phyloP scores from a whole-genome alignment of 2,888 invertebrate genomes.

The Zaprionus lineosus region DNA sequence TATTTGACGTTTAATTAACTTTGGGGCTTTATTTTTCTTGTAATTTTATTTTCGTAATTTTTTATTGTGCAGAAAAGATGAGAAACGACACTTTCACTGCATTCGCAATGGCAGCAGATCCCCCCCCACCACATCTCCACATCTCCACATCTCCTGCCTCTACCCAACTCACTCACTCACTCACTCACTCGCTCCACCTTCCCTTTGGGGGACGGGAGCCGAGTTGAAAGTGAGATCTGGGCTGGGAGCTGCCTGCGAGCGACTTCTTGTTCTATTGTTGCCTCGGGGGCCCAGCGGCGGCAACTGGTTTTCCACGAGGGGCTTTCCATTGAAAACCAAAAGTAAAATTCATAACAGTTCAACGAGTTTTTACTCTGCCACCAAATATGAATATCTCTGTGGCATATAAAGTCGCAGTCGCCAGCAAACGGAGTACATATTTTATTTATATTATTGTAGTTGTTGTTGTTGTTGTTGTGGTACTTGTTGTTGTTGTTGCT shows the following conservation, averaged over 20 bases:
- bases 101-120: conserved; percentile 28
- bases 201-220: no score
- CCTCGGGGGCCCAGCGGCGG: conserved; percentile 8
- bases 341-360: conserved; percentile 69
- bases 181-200: no score
- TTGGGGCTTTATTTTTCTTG: conserved; percentile 23
- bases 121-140: no score
- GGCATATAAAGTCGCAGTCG: conserved; percentile 22
- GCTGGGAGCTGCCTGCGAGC: conserved; percentile 24
- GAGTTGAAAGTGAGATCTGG: not conserved
- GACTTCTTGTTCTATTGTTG: conserved; percentile 61
- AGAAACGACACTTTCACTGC: conserved; percentile 75
- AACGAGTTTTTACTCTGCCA: conserved; percentile 52
- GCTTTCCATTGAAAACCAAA: conserved; percentile 53
- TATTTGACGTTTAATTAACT: conserved; percentile 77
- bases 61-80: conserved; percentile 49
- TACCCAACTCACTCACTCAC: no score
- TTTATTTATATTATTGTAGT: conserved; percentile 68
- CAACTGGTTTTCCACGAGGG: conserved; percentile 56
- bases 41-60: not conserved
- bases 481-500: conserved; percentile 15
- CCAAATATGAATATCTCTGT: conserved; percentile 52
- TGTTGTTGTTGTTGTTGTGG: conserved; percentile 30
- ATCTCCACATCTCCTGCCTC: no score
- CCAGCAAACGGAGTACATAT: conserved; percentile 52